Conservation (phyloP, 64 coral and sea anemone species). For the Orbicella faveolata region DNA sequence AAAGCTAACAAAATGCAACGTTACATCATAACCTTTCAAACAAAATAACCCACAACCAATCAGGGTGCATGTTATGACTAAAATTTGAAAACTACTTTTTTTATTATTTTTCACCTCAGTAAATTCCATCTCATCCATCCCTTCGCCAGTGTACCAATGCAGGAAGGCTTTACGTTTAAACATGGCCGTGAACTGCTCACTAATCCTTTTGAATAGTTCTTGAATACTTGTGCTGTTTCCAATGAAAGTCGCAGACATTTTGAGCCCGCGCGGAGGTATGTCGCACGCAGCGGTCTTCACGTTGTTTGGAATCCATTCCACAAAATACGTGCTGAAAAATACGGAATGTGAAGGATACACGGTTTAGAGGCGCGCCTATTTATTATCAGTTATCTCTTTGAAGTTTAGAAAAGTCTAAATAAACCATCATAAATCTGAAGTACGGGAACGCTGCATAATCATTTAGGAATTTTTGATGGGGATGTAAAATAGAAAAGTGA, state of each 20-base stretch:
- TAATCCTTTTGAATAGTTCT: slow-evolving; percentile 61
- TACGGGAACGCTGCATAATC: not conserved
- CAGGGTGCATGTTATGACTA: too few relatives aligned
- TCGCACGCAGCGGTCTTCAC: slow-evolving; percentile 66
- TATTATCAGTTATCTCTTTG: too few relatives aligned
- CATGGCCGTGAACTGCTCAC: slow-evolving; percentile 69
- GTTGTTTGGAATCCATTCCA: slow-evolving; percentile 75
- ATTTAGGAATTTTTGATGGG: too few relatives aligned
- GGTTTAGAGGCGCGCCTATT: too few relatives aligned
- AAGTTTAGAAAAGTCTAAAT: too few relatives aligned
- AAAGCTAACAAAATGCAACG: too few relatives aligned
- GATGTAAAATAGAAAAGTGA: too few relatives aligned
- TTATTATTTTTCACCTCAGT: slow-evolving; percentile 49
- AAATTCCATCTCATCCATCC: slow-evolving; percentile 73
- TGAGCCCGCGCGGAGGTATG: slow-evolving; percentile 69
- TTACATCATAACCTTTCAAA: too few relatives aligned
- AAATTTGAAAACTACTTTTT: not conserved
- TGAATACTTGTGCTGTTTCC: slow-evolving; percentile 63
- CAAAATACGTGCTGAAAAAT: slow-evolving; percentile 48
- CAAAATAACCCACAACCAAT: too few relatives aligned
- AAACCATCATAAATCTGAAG: too few relatives aligned
- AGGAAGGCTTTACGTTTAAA: slow-evolving; percentile 64
- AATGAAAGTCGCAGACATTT: slow-evolving; percentile 68
- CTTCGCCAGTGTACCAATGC: slow-evolving; percentile 72
- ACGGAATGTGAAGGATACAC: not conserved